These are phyloP conservation scores for Peromyscus californicus DNA, from an alignment of 2,113 vertebrate species.

Conservation along the genomic window DNA sequence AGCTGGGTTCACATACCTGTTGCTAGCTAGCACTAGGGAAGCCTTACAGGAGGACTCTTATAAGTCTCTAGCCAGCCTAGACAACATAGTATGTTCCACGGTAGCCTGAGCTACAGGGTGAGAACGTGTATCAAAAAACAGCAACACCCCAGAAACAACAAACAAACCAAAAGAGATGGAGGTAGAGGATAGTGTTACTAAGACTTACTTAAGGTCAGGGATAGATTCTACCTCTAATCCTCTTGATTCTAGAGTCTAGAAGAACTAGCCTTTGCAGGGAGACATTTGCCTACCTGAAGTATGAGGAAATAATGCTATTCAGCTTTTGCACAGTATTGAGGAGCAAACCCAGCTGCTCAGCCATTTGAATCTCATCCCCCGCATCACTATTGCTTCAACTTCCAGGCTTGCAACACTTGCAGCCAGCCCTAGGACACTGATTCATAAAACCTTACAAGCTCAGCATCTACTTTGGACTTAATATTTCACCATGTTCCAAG, in stretches of 20 bases:
- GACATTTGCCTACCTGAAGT: background rate
- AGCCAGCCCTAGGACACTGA: background rate
- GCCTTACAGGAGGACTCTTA: background rate
- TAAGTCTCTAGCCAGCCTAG: no score
- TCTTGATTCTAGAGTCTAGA: background rate
- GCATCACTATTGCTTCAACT: background rate
- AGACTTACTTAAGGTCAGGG: background rate
- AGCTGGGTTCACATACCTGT: no score
- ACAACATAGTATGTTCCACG: no score
- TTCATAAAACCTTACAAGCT: background rate
- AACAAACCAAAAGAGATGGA: background rate
- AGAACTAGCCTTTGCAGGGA: background rate
- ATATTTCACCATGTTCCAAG: background rate
- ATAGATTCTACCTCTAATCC: background rate
- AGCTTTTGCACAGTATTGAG: background rate
- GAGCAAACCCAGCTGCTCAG: background rate
- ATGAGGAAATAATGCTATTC: background rate
- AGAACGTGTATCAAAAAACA: background rate
- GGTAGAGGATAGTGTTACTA: background rate
- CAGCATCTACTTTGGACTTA: background rate
- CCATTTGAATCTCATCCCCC: accelerated
- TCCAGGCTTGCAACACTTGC: background rate
- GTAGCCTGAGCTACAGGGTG: background rate
- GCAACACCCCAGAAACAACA: background rate
- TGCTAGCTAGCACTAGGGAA: background rate